Base-by-base conservation (phyloP, 2,888 invertebrate species). In the Ferrisia virgata region DNA sequence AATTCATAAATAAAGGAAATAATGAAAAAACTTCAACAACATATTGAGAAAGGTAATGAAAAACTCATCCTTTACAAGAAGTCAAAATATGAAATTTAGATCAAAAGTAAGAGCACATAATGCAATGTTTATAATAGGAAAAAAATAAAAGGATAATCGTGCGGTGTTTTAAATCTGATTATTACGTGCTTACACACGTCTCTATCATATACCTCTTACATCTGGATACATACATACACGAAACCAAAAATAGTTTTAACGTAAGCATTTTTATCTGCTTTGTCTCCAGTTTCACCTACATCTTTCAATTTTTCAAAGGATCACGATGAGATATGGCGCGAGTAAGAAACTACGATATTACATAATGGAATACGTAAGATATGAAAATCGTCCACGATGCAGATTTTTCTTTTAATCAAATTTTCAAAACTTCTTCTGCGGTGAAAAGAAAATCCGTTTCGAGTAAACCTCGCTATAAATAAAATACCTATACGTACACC, bases 221-320 rank as follows among this genome's bases (percentile, higher is more conserved):
- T 11, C 22, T 18, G 18, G 22, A 58, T 22, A 36, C n/a, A n/a
- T n/a, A n/a, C n/a, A 36, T 36, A 36, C 3, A 8, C 15, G 5
- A 69, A 28, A 33, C 69, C 28, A 76, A 36, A 64, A 64, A 64
- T 15, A 28, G 64, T 36, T 18, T 72, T 6, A n/a, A 33, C 69
- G 69, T 31, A 69, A 6, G 22, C n/a, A 36, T 76, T 76, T 76
- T 36, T 76, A n/a, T 18, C 9, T n/a, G 18, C 9, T 6, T 36
- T 28, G 72, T 28, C 18, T 64, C 28, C 4, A 64, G 18, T 6
- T 6, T 36, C 25, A 36, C 25, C 18, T 64, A 28, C 4, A 64
- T 64, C 28, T 76, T 36, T n/a, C 36, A 76, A 76, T 76, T 76
- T 76, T 76, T 76, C 72, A 76, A 76, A 76, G 72, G 72, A 76